Evolutionary conservation across 1,140 invertebrate species (phyloP), one percentile per base, ranked within the genome.

Genomic region (Drosophila novamexicana): DNA sequence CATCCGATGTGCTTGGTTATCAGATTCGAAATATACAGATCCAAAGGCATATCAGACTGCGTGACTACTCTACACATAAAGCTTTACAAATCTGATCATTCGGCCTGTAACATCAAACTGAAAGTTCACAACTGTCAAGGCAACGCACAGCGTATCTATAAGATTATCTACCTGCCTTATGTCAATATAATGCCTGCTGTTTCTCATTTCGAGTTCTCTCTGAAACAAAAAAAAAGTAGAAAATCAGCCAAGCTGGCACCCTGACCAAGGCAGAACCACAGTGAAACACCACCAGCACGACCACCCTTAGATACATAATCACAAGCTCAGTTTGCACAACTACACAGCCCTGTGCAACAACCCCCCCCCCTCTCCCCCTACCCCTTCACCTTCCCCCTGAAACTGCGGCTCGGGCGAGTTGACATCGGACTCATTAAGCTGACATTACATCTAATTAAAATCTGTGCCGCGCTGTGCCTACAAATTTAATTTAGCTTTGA

Each of bases 361-460:
- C 44, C 40, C 22, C 12, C 0, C 4, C 5, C 22, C 22, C 3
- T 18, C 18, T 18, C 18, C 18, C 18, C 1, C 18, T 18, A 18
- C 18, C 1, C 1, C 18, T 1, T 18, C 18, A 18, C 4, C 5
- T 29, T 29, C 22, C 22, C 4, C 22, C n/a, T 36, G 39, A 5
- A 50, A 9, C 18, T 2, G 8, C 47, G 47, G 34, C 49, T 34
- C 9, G 22, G 22, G 34, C 53, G 22, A 68, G 52, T 77, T 47
- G 67, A 78, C 52, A 76, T 81, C 68, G 69, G 65, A 64, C 79
- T 72, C 84, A 82, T 86, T 88, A 77, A 65, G 75, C 68, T 58
- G 69, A 70, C 77, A 83, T 83, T 83, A 89, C 59, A 75, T 80
- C 77, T 89, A 88, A 88, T 83, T 83, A 89, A 80, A 88, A 88